A percentile compares a stretch with the other conserved stretches of the same genome.
These are phyloP conservation scores for Cremastinae sp. DNA, from an alignment of 2,888 invertebrate genomes.

Conservation along the genomic window DNA sequence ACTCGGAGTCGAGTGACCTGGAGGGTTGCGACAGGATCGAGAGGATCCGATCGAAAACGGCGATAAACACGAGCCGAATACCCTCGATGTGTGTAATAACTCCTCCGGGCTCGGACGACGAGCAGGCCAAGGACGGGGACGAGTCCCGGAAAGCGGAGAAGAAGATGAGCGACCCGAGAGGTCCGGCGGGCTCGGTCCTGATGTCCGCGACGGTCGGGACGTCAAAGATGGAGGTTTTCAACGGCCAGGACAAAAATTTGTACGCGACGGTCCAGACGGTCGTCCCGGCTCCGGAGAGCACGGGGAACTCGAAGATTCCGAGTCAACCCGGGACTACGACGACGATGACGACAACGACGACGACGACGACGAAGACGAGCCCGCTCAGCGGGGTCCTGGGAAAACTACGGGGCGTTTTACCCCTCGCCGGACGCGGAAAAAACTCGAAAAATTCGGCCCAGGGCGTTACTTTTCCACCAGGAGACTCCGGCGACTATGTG, in stretches of 20 bases:
- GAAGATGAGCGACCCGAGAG: constrained; percentile 62
- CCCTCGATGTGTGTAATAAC: constrained; percentile 96
- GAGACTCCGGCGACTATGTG: constrained; percentile 90
- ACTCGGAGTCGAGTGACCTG: constrained; percentile 92
- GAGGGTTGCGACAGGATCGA: constrained; percentile 94
- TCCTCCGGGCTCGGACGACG: constrained; percentile 93
- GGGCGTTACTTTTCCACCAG: constrained; percentile 51
- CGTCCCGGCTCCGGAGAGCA: constrained; percentile 61
- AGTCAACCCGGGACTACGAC: constrained; percentile 52
- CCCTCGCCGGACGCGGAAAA: constrained; percentile 71
- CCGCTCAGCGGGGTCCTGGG: constrained; percentile 89
- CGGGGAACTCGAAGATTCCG: constrained; percentile 38
- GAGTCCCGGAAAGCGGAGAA: constrained; percentile 47
- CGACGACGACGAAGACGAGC: constrained; percentile 69
- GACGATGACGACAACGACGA: constrained; percentile 65
- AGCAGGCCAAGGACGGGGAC: constrained; percentile 82
- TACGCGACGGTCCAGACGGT: constrained; percentile 78
- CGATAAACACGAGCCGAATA: constrained; percentile 92
- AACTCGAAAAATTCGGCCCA: constrained; percentile 59
- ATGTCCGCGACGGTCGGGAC: constrained; percentile 79
- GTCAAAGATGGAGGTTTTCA: constrained; percentile 78
- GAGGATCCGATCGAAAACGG: constrained; percentile 91
- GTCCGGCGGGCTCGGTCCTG: constrained; percentile 71
- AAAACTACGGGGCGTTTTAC: constrained; percentile 83
- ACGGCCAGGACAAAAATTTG: constrained; percentile 78